These are phyloP conservation scores for Scaeva pyrastri DNA, from an alignment of 2,888 invertebrate genomes.

Conservation along the genomic window DNA sequence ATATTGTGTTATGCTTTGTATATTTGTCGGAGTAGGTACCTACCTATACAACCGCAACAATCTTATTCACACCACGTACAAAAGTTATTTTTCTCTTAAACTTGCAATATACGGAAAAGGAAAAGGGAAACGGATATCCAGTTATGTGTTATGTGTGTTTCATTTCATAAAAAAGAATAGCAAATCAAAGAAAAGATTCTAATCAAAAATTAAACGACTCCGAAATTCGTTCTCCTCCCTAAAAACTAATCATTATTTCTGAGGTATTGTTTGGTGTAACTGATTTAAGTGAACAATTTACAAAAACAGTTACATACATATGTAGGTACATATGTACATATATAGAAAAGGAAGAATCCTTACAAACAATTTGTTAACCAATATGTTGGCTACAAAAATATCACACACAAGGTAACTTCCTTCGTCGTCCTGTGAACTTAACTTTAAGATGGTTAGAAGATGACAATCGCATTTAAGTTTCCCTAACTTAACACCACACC, in stretches of 20 bases:
- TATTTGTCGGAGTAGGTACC: neutral
- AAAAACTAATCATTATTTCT: neutral
- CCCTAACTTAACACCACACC: neutral
- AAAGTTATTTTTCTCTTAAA: constrained; percentile 39
- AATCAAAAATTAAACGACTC: neutral
- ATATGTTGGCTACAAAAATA: neutral
- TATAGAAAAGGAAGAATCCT: neutral
- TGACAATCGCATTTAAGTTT: constrained; percentile 40
- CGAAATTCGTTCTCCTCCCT: neutral
- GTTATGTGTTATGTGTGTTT: neutral
- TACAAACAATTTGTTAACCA: constrained; percentile 52
- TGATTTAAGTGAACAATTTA: constrained; percentile 56
- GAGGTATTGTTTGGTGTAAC: neutral
- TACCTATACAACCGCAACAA: too few relatives aligned
- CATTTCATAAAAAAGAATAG: neutral
- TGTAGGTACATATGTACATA: too few relatives aligned
- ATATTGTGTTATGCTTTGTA: neutral
- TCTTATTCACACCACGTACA: constrained; percentile 65
- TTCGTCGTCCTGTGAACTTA: constrained; percentile 4
- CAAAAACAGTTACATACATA: too few relatives aligned
- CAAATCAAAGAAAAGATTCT: neutral
- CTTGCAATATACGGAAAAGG: neutral
- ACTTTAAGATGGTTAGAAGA: constrained; percentile 55
- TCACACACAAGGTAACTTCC: constrained; percentile 43
- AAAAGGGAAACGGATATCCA: neutral